Evolutionary conservation across 92 coral and sea anemone genomes (phyloP).

Genomic region (Epizoanthus scotinus): DNA sequence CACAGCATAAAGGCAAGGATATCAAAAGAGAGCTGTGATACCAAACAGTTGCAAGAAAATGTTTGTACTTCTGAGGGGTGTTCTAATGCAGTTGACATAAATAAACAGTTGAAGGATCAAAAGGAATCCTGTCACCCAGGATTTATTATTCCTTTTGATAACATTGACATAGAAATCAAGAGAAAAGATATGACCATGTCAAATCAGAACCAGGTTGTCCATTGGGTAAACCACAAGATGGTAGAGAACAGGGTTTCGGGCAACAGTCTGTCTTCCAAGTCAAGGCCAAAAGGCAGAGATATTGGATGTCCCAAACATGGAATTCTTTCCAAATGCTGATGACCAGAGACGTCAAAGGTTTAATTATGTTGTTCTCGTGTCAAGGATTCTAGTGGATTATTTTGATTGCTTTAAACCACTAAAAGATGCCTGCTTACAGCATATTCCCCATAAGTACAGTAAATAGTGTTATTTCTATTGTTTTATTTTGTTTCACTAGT

Average conservation of each 20-base stretch:
- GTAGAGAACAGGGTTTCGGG: slow-evolving; percentile 68
- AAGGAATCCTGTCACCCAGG: slow-evolving; percentile 64
- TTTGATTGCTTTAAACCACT: slow-evolving; percentile 50
- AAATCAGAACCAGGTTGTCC: slow-evolving; percentile 55
- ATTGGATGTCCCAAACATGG: slow-evolving; percentile 46
- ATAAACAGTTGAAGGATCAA: slow-evolving; percentile 22
- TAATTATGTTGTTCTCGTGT: slow-evolving; percentile 52
- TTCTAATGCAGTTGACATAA: no score
- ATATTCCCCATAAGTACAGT: slow-evolving; percentile 65
- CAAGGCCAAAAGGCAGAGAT: slow-evolving; percentile 36
- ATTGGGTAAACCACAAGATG: slow-evolving; percentile 72
- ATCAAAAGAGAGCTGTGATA: no score
- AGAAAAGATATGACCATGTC: slow-evolving; percentile 68
- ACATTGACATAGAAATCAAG: slow-evolving; percentile 50
- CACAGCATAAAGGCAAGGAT: no score
- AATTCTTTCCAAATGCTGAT: slow-evolving; percentile 49
- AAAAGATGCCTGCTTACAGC: slow-evolving; percentile 55
- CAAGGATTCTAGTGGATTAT: slow-evolving; percentile 56
- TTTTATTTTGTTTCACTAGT: neutral
- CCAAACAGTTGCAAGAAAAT: no score
- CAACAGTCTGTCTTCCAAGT: slow-evolving; percentile 40
- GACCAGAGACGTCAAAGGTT: slow-evolving; percentile 55
- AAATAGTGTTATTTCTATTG: slow-evolving; percentile 21
- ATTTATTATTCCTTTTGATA: slow-evolving; percentile 61
- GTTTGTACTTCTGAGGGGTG: no score